A percentile compares a stretch with the other conserved stretches of the same genome.
Evolutionary conservation across 1,140 invertebrate species (phyloP).

Genomic region (Caenorhabditis inopinata): DNA sequence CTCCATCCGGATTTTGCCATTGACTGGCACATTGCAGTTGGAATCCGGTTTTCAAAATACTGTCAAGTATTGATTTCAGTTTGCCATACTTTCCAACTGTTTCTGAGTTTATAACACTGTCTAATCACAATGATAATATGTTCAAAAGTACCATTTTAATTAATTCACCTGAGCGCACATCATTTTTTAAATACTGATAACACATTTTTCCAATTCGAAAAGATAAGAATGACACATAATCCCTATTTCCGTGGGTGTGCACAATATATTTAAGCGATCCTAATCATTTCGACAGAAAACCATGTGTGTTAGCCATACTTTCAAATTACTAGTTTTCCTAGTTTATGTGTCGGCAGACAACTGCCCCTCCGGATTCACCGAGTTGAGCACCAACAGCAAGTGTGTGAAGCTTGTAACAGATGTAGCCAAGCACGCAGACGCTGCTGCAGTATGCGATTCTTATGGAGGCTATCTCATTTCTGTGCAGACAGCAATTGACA

Average conservation of each 20-base stretch:
- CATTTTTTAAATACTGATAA: not conserved
- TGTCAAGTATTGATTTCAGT: too few relatives aligned
- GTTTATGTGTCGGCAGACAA: conserved; percentile 1
- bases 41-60: too few relatives aligned
- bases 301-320: not conserved
- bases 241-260: not conserved
- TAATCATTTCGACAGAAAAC: conserved; percentile 9
- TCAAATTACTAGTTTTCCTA: not conserved
- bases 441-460: not conserved
- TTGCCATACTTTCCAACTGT: too few relatives aligned
- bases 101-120: too few relatives aligned
- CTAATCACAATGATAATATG: not conserved
- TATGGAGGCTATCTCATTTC: not conserved
- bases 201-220: not conserved
- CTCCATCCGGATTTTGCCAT: too few relatives aligned
- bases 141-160: not conserved
- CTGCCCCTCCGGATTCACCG: not conserved
- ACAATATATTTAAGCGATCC: not conserved
- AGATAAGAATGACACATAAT: conserved; percentile 27
- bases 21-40: too few relatives aligned
- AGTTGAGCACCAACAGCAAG: not conserved
- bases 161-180: not conserved
- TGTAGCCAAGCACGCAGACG: not conserved
- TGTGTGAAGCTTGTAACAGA: conserved; percentile 1
- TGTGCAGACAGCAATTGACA: not conserved